Percentiles rank a stretch among this genome's conserved stretches.
These are phyloP conservation scores for Sialis lutaria DNA, from an alignment of 2,888 invertebrate species.

Conservation along the genomic window DNA sequence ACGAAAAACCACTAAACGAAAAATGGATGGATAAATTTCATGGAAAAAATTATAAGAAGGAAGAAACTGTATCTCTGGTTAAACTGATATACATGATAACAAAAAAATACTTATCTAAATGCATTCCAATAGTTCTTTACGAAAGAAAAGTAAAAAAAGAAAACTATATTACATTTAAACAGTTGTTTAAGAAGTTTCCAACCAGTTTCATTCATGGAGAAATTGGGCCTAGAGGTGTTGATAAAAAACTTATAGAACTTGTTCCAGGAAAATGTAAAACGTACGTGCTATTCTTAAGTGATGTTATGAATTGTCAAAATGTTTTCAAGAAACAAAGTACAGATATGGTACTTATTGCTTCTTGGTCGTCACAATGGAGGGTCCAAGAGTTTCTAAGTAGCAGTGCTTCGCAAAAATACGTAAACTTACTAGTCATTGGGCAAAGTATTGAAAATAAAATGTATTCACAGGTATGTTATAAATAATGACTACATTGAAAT, in stretches of 20 bases:
- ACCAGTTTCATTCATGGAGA: conserved; percentile 42
- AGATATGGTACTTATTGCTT: conserved; percentile 46
- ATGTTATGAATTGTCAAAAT: conserved; percentile 37
- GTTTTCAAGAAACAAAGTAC: conserved; percentile 42
- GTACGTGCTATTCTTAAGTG: conserved; percentile 47
- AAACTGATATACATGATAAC: conserved; percentile 40
- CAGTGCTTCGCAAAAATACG: conserved; percentile 41
- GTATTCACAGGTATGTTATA: conserved; percentile 14
- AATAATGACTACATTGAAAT: not conserved
- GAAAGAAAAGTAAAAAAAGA: conserved; percentile 37
- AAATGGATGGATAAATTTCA: conserved; percentile 22
- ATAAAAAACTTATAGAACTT: conserved; percentile 26
- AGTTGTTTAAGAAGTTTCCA: conserved; percentile 36
- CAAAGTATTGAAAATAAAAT: conserved; percentile 35
- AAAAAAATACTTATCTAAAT: conserved; percentile 38
- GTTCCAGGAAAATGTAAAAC: conserved; percentile 34
- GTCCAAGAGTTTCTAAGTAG: conserved; percentile 50
- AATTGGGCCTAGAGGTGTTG: conserved; percentile 30
- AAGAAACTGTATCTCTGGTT: conserved; percentile 40
- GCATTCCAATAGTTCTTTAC: conserved; percentile 49
- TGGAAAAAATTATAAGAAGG: conserved; percentile 14
- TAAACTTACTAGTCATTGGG: conserved; percentile 51
- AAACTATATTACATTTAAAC: conserved; percentile 36
- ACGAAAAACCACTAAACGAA: conserved; percentile 21
- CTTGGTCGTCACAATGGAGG: conserved; percentile 57